These are phyloP conservation scores for Syngnathus typhle DNA, from an alignment of 2,113 vertebrate genomes.

Conservation along the genomic window DNA sequence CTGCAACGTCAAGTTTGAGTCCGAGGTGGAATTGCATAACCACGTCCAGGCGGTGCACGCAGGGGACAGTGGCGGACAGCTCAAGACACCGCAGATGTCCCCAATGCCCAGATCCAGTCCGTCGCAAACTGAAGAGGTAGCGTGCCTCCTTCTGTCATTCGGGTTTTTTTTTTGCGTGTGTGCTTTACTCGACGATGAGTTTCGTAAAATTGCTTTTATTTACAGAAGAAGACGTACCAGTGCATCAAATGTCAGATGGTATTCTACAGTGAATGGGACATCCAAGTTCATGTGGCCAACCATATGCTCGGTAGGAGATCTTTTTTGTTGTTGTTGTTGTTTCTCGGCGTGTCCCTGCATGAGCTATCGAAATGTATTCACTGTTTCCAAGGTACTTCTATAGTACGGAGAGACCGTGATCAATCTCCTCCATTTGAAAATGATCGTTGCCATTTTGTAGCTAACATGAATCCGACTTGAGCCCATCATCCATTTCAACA, in stretches of 20 bases:
- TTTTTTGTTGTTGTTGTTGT: neutral
- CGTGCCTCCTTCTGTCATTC: no score
- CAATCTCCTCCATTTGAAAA: neutral
- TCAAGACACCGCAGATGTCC: constrained; percentile 93
- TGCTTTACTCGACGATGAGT: neutral
- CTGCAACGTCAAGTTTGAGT: constrained; percentile 98
- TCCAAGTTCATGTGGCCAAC: constrained; percentile 98
- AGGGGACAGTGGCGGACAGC: constrained; percentile 80
- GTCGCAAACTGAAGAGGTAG: constrained; percentile 95
- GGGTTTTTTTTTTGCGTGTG: neutral
- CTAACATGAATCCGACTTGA: constrained; percentile 26
- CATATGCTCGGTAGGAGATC: constrained; percentile 96
- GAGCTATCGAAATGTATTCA: neutral
- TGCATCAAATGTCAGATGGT: constrained; percentile 99
- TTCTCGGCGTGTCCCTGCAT: constrained; percentile 18
- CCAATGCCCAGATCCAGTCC: constrained; percentile 96
- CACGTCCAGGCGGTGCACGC: constrained; percentile 88
- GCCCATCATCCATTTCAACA: constrained; percentile 11
- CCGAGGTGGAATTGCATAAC: constrained; percentile 90
- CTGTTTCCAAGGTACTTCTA: constrained; percentile 19
- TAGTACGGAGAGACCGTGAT: constrained; percentile 12
- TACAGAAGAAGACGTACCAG: constrained; percentile 99
- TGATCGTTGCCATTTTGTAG: constrained; percentile 13
- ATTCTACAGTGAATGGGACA: constrained; percentile 99
- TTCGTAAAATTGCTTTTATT: constrained; percentile 11